Percentiles rank a stretch among this genome's conserved stretches.
These are phyloP conservation scores for Callyntrura sp. DNA, from an alignment of 2,888 invertebrate genomes.

Conservation along the genomic window DNA sequence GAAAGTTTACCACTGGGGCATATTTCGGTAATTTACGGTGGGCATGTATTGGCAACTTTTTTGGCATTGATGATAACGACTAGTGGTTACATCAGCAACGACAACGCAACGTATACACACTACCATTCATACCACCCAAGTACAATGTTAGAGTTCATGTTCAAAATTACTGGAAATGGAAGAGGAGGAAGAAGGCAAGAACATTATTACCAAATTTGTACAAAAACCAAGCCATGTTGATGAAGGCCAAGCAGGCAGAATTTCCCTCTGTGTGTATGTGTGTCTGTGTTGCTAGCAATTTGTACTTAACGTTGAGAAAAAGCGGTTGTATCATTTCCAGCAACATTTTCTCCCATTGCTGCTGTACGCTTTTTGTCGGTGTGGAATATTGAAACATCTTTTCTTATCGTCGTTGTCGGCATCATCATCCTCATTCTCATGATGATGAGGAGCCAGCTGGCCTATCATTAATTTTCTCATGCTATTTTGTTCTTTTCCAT, in stretches of 20 bases:
- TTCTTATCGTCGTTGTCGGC: slow-evolving; percentile 44
- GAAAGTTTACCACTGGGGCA: too few species aligned
- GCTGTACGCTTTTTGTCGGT: not conserved
- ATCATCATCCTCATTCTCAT: not conserved
- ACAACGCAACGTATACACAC: not conserved
- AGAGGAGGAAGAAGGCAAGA: not conserved
- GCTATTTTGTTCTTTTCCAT: slow-evolving; percentile 51
- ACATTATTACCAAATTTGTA: slow-evolving; percentile 36
- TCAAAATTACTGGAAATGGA: slow-evolving; percentile 10
- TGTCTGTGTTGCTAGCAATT: not conserved
- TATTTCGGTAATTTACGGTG: too few species aligned
- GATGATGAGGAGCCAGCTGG: slow-evolving; percentile 71
- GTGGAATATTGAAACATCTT: slow-evolving; percentile 74
- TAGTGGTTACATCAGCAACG: not conserved
- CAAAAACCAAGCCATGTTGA: slow-evolving; percentile 13
- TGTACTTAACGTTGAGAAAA: not conserved
- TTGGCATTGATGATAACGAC: not conserved
- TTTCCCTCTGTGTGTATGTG: not conserved
- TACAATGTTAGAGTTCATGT: slow-evolving; percentile 3
- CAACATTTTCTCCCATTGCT: not conserved
- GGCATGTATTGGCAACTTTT: too few species aligned
- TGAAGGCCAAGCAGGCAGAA: not conserved
- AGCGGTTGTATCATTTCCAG: not conserved
- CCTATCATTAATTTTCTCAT: slow-evolving; percentile 79
- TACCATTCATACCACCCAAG: not conserved